Conservation (phyloP, 1,140 invertebrate genomes). For the Lucilia sericata region DNA sequence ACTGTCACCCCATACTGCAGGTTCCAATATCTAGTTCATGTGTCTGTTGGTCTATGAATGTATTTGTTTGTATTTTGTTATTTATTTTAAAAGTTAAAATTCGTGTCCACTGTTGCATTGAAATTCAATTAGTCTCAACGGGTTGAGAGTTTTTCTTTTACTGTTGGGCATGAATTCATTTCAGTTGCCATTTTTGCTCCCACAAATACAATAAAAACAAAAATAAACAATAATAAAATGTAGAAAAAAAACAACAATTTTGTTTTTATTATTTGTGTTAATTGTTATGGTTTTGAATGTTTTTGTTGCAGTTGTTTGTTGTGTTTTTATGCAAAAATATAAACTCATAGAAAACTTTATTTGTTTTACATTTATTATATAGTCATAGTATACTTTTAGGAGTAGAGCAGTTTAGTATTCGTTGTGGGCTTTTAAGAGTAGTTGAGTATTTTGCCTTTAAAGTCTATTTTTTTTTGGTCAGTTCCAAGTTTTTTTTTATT, state of each 20-base stretch:
- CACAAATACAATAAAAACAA: not conserved
- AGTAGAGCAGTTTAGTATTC: not conserved
- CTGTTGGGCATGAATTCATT: not conserved
- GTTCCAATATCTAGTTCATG: too few species aligned
- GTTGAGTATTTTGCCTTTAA: not conserved
- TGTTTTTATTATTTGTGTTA: conserved; percentile 8
- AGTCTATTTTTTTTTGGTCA: not conserved
- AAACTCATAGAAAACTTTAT: not conserved
- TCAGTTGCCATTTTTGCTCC: not conserved
- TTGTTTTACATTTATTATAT: not conserved
- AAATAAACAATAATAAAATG: not conserved
- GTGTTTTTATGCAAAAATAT: not conserved
- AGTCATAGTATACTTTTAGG: not conserved
- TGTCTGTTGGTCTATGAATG: not conserved
- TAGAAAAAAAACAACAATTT: not conserved
- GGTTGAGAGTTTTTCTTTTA: not conserved
- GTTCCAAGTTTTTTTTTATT: not conserved
- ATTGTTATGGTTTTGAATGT: conserved; percentile 7
- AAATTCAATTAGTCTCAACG: conserved; percentile 39
- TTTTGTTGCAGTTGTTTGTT: conserved; percentile 1
- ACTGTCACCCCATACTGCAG: too few species aligned
- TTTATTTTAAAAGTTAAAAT: conserved; percentile 3
- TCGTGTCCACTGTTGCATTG: conserved; percentile 13
- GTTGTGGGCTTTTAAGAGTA: too few species aligned
- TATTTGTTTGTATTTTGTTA: not conserved